Base-by-base conservation (phyloP, 2,888 invertebrate species). In the Acleris sparsana region DNA sequence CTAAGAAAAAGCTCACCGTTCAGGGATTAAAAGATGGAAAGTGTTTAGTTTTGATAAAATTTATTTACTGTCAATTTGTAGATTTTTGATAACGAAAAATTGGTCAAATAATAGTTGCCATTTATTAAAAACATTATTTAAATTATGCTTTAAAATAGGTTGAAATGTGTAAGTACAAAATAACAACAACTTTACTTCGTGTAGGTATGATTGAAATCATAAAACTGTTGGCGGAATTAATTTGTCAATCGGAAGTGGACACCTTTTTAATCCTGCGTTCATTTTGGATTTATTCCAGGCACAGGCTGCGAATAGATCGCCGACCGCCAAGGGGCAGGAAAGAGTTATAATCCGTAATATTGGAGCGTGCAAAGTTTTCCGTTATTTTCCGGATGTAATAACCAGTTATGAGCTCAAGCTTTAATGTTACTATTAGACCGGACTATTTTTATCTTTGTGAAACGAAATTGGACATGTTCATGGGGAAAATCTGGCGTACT, bases 261-360 rank as follows among this genome's bases (percentile, higher is more conserved):
- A n/a, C 2, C 18, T 55, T 43, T 43, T 43, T 43, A 55, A 43
- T 55, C 43, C 55, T 16, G 20, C 55, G 7, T 53, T 33, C 53
- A 53, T 22, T 55, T 51, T 39, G 18, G 17, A 17, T 46, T 39
- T 39, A 39, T 39, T 39, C 39, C 13, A 39, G 13, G 46, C 46
- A 46, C 6, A 16, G 46, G 46, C 46, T 16, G 46, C 16, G 46
- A n/a, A 46, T n/a, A 46, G 16, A 7, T 46, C 39, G 39, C 39
- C 39, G 1, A 39, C 13, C 39, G 11, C 39, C 39, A 39, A 39
- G 13, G 9, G 39, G 13, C 39, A 39, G 46, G 46, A 46, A 46
- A 46, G 16, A 18, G 39, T 9, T 20, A 17, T 39, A 39, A 55
- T 55, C 20, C 16, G 20, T 43, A 43, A 43, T 55, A 55, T 55